Base-by-base conservation (phyloP, 1,140 invertebrate species). In the Thaumatotibia leucotreta region DNA sequence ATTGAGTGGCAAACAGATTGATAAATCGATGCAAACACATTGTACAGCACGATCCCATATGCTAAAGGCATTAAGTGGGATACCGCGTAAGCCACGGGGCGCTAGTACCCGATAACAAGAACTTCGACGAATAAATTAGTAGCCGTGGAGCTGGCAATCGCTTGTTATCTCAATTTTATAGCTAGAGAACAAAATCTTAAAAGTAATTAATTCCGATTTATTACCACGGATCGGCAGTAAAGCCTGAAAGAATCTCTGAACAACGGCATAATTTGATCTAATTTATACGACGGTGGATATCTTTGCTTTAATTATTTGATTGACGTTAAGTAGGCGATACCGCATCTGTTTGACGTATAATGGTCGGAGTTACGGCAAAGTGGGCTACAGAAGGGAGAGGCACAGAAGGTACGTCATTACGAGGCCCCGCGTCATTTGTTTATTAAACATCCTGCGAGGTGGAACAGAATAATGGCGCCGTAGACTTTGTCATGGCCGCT, bases 361-460 rank as follows among this genome's bases (percentile, higher is more conserved):
- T 58, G 24, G 52, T 58, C 52, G 23, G 50, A 62, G 61, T 62
- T 67, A 50, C 61, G 29, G 77, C 83, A 84, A 82, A 84, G 75
- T 86, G 75, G 77, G 77, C 72, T 79, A 77, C 77, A 23, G 65
- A 27, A 29, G 20, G 61, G 69, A 75, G 72, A 72, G 71, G 76
- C 76, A 69, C 66, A 72, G 75, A 69, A 72, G 73, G 73, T 72
- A 79, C 77, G 80, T 84, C 83, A 85, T 87, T 84, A 83, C 76
- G 74, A 76, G 70, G 75, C 77, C 77, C 80, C 79, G 79, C 85
- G 79, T 89, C 87, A 88, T 89, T 88, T 87, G 86, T 88, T 90
- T 90, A 87, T 87, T 88, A 88, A 87, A 89, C 85, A 88, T 84
- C 83, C 83, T 82, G 80, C 78, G 80, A 88, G 84, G 82, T 87